Conservation (phyloP, 2,113 vertebrate species). For the Sterrhoptilus dennistouni region DNA sequence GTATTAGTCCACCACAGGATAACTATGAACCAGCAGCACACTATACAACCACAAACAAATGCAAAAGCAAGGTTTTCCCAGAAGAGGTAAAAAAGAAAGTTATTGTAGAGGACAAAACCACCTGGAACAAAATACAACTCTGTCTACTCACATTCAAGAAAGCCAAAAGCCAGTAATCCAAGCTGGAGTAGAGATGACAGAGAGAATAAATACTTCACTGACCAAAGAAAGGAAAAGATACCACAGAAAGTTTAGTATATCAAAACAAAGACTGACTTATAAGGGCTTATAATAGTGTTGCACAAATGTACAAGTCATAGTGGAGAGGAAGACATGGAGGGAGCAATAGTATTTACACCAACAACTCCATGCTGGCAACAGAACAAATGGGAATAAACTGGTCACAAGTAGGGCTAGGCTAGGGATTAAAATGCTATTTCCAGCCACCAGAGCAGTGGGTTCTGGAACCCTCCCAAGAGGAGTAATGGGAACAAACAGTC, state of each 20-base stretch:
- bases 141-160: background rate
- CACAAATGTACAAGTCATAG: background rate
- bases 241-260: background rate
- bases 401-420: slow-evolving; percentile 54
- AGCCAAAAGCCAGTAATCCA: background rate
- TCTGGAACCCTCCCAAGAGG: slow-evolving; percentile 62
- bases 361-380: slow-evolving; percentile 25
- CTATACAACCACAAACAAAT: background rate
- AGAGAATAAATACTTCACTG: background rate
- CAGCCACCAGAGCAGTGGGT: slow-evolving; percentile 53
- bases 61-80: background rate
- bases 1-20: background rate
- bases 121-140: background rate
- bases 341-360: background rate
- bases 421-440: slow-evolving; percentile 67
- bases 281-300: background rate
- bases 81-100: background rate
- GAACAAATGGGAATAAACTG: slow-evolving; percentile 60
- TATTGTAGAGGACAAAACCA: background rate
- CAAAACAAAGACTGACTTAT: background rate
- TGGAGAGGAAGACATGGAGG: background rate
- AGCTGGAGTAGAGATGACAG: background rate
- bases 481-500: slow-evolving; percentile 59
- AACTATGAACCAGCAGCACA: background rate
- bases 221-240: slow-evolving; percentile 2